Evolutionary conservation across 2,888 invertebrate species (phyloP), one percentile per base, ranked within the genome.

Genomic region (Leptinotarsa juncta): DNA sequence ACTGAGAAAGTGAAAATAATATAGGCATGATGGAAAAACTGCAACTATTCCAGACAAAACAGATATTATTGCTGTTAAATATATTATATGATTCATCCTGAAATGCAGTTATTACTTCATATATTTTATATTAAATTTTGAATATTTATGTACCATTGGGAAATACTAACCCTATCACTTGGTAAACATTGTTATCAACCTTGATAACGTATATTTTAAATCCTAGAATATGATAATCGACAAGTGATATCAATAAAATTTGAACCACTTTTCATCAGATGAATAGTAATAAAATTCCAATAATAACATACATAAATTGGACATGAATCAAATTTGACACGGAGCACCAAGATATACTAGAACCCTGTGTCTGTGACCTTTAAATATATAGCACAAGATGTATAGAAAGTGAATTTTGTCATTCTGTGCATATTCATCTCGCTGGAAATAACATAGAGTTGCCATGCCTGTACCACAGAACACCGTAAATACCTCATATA

Each of bases 21-120:
- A 81, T 14, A 85, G 78, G 80, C 85, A 86, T 82, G 79, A 77
- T 75, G 85, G 83, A 62, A 78, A 83, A 53, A 60, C 15, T 75
- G 81, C 78, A 70, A 81, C 71, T 73, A 74, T 68, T 72, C 79
- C 75, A 55, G 77, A 57, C 53, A 79, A 23, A 53, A 74, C 70
- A 62, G 73, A 62, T 70, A 72, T 26, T 57, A 77, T 65, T 66
- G 76, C 65, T 66, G 71, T 66, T 48, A 67, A 69, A 76, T 75
- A 81, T 69, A 78, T 67, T 76, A 73, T 78, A 70, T 62, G 72
- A 71, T 73, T 77, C 80, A 81, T 81, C 74, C 80, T 81, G 48
- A 51, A 55, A 69, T 23, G 14, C 7, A 32, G 15, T 51, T 51
- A 16, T 51, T n/a, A 51, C n/a, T 15, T 16, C 15, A 51, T n/a